A percentile compares a stretch with the other conserved stretches of the same genome.
These are phyloP conservation scores for Drosophila histrio DNA, from an alignment of 2,888 invertebrate genomes.

Conservation along the genomic window DNA sequence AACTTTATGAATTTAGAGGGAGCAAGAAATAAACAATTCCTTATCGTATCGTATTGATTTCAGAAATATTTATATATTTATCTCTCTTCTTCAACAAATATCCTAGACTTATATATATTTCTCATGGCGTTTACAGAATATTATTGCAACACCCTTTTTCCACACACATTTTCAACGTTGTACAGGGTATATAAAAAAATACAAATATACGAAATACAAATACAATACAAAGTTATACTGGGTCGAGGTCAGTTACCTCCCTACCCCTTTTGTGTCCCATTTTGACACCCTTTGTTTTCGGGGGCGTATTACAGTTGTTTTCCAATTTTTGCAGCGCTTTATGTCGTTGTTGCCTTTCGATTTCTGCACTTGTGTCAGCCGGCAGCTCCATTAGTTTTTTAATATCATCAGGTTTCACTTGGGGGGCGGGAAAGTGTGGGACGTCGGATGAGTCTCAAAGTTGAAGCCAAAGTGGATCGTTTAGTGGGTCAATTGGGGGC, in stretches of 20 bases:
- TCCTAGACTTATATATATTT: neutral
- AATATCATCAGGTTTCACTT: slow-evolving; percentile 56
- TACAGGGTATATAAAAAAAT: slow-evolving; percentile 6
- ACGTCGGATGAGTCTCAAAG: slow-evolving; percentile 10
- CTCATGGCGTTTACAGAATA: neutral
- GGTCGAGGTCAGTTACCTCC: slow-evolving; percentile 63
- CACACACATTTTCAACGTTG: neutral
- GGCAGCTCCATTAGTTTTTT: slow-evolving; percentile 59
- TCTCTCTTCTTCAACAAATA: too few species aligned
- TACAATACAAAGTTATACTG: slow-evolving; percentile 41
- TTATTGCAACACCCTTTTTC: neutral
- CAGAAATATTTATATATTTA: too few species aligned
- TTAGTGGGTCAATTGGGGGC: slow-evolving; percentile 65
- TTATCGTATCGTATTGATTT: too few species aligned
- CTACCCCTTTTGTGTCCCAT: neutral
- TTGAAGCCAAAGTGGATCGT: slow-evolving; percentile 21
- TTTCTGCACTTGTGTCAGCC: slow-evolving; percentile 55
- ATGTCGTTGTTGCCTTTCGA: slow-evolving; percentile 56
- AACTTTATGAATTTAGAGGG: too few species aligned
- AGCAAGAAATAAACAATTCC: too few species aligned
- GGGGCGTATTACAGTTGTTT: slow-evolving; percentile 15
- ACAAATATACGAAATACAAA: slow-evolving; percentile 17
- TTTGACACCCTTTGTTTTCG: slow-evolving; percentile 2
- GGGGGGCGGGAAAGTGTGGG: neutral
- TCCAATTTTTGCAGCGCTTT: neutral